Evolutionary conservation across 2,113 vertebrate genomes (phyloP).

Genomic region (Regulus satrapa): DNA sequence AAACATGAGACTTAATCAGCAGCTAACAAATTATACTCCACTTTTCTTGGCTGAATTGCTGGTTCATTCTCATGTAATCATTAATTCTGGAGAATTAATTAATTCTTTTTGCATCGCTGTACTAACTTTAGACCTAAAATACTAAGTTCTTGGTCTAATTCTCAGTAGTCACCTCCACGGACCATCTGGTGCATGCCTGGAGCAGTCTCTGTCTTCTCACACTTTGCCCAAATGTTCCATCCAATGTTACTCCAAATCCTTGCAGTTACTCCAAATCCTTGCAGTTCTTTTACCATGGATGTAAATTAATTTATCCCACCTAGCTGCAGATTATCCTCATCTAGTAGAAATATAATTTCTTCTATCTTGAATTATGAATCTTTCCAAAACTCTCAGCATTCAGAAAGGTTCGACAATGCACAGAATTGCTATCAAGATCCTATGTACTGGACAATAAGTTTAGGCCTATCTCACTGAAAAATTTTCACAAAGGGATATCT

Average conservation of each 20-base stretch:
- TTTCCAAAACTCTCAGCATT: neutral
- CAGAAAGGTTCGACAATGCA: neutral
- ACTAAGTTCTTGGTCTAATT: neutral
- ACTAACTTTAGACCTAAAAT: neutral
- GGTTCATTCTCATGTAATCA: neutral
- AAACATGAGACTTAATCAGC: neutral
- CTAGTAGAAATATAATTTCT: neutral
- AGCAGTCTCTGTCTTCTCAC: neutral
- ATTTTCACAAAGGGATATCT: neutral
- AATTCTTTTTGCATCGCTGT: neutral
- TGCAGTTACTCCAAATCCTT: neutral
- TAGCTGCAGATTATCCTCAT: neutral
- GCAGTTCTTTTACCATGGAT: neutral
- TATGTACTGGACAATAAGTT: neutral
- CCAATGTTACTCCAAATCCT: neutral
- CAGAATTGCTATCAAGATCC: neutral
- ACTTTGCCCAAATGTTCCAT: neutral
- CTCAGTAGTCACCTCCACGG: neutral
- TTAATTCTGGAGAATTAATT: neutral
- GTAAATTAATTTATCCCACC: neutral
- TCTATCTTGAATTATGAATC: neutral
- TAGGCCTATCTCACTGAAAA: neutral
- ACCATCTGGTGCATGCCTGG: neutral
- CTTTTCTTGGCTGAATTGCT: neutral
- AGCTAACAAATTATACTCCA: neutral